Base-by-base conservation (phyloP, 2,888 invertebrate genomes). In the Seira ritae region DNA sequence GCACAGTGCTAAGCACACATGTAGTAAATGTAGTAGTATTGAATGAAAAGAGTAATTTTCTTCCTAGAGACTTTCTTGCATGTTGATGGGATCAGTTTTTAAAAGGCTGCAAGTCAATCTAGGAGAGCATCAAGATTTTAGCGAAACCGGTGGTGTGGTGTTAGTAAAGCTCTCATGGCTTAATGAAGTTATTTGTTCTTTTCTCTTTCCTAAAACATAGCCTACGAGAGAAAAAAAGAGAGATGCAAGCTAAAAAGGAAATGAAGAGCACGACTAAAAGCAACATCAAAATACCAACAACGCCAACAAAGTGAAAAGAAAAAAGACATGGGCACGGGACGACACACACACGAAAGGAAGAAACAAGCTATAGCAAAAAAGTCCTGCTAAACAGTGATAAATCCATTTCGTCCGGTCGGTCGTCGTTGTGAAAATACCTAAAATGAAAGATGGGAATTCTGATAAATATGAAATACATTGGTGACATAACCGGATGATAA, bases 151-250 rank as follows among this genome's bases (percentile, higher is more conserved):
- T 50, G 50, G 3, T 50, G 12, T 15, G 50, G 50, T 50, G 50
- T 12, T 50, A 50, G 50, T 50, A n/a, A 50, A 50, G 6, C 50
- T 50, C 50, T 50, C 50, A n/a, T 12, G 50, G 8, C 31, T 31
- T 50, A 50, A 50, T 50, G 50, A 50, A 50, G 50, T 50, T 50
- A 50, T 50, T 50, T 50, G 50, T 50, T 50, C 12, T 50, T 50
- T 50, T 50, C 50, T 15, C 50, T 50, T 50, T 50, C 50, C 50
- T 50, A 50, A 50, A 50, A 50, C 50, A 50, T 50, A 50, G 15
- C 3, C 12, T 50, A 12, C 31, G 8, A 31, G 8, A 31, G 31
- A 31, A 8, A 31, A 8, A 31, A 8, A 31, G 31, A 31, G 31
- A 31, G 31, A 31, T 31, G 6, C 50, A n/a, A 50, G 12, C 50